Conservation (phyloP, 2,797 vertebrate genomes). For the Acomys russatus region DNA sequence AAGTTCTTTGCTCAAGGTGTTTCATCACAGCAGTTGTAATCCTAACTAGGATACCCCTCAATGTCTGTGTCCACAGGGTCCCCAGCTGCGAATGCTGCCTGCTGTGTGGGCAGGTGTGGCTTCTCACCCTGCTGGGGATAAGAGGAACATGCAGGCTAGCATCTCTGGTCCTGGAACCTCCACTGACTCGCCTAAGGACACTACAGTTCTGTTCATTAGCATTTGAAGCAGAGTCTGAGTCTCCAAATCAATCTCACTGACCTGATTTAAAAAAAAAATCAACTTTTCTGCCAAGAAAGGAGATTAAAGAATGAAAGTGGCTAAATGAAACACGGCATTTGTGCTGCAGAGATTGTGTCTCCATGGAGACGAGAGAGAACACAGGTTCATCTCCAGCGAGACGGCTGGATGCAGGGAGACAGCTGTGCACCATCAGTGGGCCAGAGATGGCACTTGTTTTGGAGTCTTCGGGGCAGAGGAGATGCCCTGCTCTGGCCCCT, state of each 20-base stretch:
- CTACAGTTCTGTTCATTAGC: background rate
- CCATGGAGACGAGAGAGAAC: slow-evolving; percentile 50
- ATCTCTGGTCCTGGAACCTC: background rate
- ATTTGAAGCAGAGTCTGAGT: slow-evolving; percentile 56
- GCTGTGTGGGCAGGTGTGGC: fast-evolving
- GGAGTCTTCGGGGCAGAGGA: background rate
- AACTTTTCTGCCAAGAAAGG: slow-evolving; percentile 75
- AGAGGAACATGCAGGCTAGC: background rate
- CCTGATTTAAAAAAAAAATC: slow-evolving; percentile 65
- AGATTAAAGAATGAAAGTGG: slow-evolving; percentile 66
- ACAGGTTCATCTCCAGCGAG: background rate
- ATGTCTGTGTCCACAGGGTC: background rate
- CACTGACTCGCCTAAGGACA: background rate
- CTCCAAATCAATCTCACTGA: slow-evolving; percentile 74
- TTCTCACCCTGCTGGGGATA: background rate
- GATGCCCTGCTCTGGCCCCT: background rate
- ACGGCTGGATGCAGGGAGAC: background rate
- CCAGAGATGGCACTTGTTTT: background rate
- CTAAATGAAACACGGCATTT: slow-evolving; percentile 59
- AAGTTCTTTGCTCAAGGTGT: background rate
- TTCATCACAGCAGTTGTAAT: background rate
- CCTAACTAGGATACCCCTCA: background rate
- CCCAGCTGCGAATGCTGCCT: fast-evolving
- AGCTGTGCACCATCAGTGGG: background rate
- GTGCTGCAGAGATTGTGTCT: slow-evolving; percentile 37